Evolutionary conservation across 2,113 vertebrate species (phyloP).

Genomic region (Rhynchomys soricoides): DNA sequence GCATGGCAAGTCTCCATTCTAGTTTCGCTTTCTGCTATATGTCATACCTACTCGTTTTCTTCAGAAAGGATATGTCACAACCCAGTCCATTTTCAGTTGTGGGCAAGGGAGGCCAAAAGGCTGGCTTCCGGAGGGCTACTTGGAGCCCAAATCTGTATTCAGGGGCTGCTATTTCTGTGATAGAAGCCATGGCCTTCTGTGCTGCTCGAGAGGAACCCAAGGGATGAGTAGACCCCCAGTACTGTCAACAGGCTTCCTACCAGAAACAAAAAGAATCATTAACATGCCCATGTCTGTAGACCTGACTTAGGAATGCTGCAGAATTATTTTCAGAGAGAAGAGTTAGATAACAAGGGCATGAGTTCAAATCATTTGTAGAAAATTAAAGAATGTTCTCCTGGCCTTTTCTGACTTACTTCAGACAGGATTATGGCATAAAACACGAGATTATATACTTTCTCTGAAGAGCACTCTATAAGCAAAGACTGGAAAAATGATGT

Average conservation of each 20-base stretch:
- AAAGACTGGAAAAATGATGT: not conserved
- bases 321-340: not conserved
- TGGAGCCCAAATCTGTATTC: not conserved
- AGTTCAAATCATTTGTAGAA: not conserved
- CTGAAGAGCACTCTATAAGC: accelerated
- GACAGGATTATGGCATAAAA: too few species aligned
- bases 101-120: conserved; percentile 43
- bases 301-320: accelerated
- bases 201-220: not conserved
- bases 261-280: accelerated
- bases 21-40: not conserved
- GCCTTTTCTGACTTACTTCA: not conserved
- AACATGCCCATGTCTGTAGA: accelerated
- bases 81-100: not conserved
- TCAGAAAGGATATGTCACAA: conserved; percentile 72
- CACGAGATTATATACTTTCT: accelerated
- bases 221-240: not conserved
- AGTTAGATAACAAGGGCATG: not conserved
- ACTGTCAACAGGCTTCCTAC: accelerated
- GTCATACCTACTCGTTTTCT: not conserved
- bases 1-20: not conserved
- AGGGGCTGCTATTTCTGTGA: not conserved
- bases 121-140: not conserved
- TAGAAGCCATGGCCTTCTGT: not conserved
- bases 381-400: not conserved